Evolutionary conservation across 2,797 vertebrate genomes (phyloP), one percentile per base, ranked within the genome.

Genomic region (Cryptoblepharus egeriae): DNA sequence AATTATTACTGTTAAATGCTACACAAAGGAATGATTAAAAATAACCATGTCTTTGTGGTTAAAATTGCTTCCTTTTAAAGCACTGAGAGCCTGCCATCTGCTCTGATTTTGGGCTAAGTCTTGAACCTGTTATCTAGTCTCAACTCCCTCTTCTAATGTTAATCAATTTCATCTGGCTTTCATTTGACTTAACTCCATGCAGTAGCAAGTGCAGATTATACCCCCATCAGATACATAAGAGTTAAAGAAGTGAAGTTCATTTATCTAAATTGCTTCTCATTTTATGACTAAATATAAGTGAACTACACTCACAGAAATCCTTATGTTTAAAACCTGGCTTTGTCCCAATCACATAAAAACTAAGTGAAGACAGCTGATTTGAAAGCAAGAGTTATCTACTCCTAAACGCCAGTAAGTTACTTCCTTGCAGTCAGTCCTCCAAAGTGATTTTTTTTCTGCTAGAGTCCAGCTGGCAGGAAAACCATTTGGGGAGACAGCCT

Each of bases 1-100:
- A 5, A 49, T 69, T 68, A 79, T 74, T 60, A 84, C 64, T 75
- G 77, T 61, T 84, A 84, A 81, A 79, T 79, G 77, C 82, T 84
- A 84, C 82, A 79, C 70, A 79, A 79, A 67, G 64, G 82, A 63
- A 84, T 79, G 77, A 84, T 79, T 79, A 75, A 79, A 79, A 84
- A n/a, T 49, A 75, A 75, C 70, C 63, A 16, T 60, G 35, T 49
- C 26, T 67, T 79, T 79, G 63, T 61, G 35, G 45, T 57, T 78
- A 83, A 77, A 77, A 78, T 13, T 42, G 4, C 61, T 49, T 60
- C 37, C 26, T 81, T 83, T 77, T 77, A 71, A 83, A 83, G 75
- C 68, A 76, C 32, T 32, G 37, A 72, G 72, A 67, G 68, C 60
- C 52, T 24, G 18, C 39, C 71, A 65, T 28, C n/a, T 65, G 72